Evolutionary conservation across 2,888 invertebrate genomes (phyloP).

Genomic region (Cantharis nigra): DNA sequence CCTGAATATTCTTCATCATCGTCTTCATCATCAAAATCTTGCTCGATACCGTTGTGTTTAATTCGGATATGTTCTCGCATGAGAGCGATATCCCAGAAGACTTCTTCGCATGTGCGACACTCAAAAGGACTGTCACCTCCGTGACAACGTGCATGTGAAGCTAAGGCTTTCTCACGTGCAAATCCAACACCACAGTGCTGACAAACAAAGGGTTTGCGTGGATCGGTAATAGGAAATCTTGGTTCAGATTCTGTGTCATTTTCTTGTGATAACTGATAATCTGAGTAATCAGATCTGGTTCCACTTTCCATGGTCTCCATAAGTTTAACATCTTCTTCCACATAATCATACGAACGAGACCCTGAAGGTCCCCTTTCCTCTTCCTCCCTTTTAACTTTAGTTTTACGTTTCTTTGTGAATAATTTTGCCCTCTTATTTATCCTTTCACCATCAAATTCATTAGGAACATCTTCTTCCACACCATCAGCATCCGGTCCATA

Average conservation of each 20-base stretch:
- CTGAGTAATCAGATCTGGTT: slow-evolving; percentile 46
- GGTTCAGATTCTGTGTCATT: slow-evolving; percentile 38
- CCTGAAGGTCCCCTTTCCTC: slow-evolving; percentile 46
- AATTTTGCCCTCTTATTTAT: slow-evolving; percentile 45
- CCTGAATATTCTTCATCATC: slow-evolving; percentile 62
- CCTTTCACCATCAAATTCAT: slow-evolving; percentile 51
- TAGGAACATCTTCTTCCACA: slow-evolving; percentile 58
- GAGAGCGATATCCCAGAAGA: slow-evolving; percentile 73
- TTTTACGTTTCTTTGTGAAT: slow-evolving; percentile 42
- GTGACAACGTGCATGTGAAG: slow-evolving; percentile 77
- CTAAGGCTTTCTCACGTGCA: slow-evolving; percentile 80
- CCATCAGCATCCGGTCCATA: slow-evolving; percentile 69
- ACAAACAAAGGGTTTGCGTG: slow-evolving; percentile 80
- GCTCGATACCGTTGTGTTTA: slow-evolving; percentile 60
- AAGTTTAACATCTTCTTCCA: slow-evolving; percentile 57
- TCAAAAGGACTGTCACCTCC: slow-evolving; percentile 81
- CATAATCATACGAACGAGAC: slow-evolving; percentile 56
- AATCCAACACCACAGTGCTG: slow-evolving; percentile 77
- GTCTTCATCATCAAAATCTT: slow-evolving; percentile 47
- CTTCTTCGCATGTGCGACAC: slow-evolving; percentile 78
- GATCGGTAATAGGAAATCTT: slow-evolving; percentile 67
- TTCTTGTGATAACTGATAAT: slow-evolving; percentile 39
- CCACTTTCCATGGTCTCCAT: slow-evolving; percentile 56
- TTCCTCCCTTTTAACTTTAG: slow-evolving; percentile 46
- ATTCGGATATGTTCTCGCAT: slow-evolving; percentile 65